These are phyloP conservation scores for Taurulus bubalis DNA, from an alignment of 2,113 vertebrate genomes.

Conservation along the genomic window DNA sequence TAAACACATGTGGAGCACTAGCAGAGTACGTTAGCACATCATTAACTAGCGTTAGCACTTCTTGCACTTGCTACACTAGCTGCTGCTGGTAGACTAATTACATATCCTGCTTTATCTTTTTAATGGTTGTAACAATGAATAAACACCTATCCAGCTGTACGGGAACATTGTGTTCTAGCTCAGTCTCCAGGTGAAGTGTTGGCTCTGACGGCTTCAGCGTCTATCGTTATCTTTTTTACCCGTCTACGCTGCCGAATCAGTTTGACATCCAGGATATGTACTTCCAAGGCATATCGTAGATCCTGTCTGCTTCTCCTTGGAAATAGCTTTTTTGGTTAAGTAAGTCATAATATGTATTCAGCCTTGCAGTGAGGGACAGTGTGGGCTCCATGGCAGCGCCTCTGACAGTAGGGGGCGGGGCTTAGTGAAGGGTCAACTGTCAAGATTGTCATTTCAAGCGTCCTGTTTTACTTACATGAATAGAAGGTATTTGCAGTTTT, in stretches of 20 bases:
- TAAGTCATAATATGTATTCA: not conserved
- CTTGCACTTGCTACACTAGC: not conserved
- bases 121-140: not conserved
- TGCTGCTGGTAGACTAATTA: not conserved
- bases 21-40: too few species aligned
- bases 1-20: too few species aligned
- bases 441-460: too few species aligned
- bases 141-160: not conserved
- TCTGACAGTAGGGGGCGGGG: too few species aligned
- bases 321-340: not conserved
- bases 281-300: not conserved
- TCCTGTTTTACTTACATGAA: not conserved
- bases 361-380: too few species aligned
- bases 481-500: not conserved
- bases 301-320: not conserved
- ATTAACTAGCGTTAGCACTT: not conserved
- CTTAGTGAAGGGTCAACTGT: not conserved
- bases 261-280: not conserved
- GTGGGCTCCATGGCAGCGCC: too few species aligned
- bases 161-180: not conserved
- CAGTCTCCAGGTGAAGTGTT: not conserved
- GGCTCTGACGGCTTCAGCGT: too few species aligned
- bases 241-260: not conserved
- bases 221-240: not conserved
- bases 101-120: not conserved